phyloP scores from a whole-genome alignment of 92 coral and sea anemone species.

The Hydrozoanthus gracilis region DNA sequence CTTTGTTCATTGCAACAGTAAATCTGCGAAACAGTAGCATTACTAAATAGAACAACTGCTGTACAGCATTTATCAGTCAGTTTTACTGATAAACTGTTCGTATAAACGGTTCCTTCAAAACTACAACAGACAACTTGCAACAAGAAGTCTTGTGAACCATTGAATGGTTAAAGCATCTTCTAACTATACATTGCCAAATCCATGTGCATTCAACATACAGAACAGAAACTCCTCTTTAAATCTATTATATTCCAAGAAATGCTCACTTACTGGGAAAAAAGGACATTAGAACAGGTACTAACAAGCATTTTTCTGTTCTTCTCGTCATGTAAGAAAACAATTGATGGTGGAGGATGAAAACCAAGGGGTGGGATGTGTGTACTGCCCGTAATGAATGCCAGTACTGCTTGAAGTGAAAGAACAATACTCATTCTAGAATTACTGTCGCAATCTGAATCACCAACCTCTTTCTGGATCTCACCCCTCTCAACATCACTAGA shows the following conservation, averaged over 20 bases:
- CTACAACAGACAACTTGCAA: slow-evolving; percentile 36
- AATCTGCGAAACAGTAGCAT: slow-evolving; percentile 26
- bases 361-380: slow-evolving; percentile 57
- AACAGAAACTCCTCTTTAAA: slow-evolving; percentile 43
- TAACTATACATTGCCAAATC: slow-evolving; percentile 34
- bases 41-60: slow-evolving; percentile 27
- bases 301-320: slow-evolving; percentile 41
- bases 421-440: slow-evolving; percentile 30
- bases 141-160: slow-evolving; percentile 28
- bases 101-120: slow-evolving; percentile 5
- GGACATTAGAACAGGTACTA: slow-evolving; percentile 39
- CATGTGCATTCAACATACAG: slow-evolving; percentile 43
- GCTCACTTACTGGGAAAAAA: slow-evolving; percentile 43
- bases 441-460: slow-evolving; percentile 19
- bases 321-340: slow-evolving; percentile 35
- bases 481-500: slow-evolving; percentile 66
- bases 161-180: slow-evolving; percentile 38
- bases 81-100: slow-evolving; percentile 26
- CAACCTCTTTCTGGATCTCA: slow-evolving; percentile 33
- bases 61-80: slow-evolving; percentile 17
- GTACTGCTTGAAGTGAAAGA: slow-evolving; percentile 49
- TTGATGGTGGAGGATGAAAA: slow-evolving; percentile 50
- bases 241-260: slow-evolving; percentile 37
- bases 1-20: slow-evolving; percentile 27
- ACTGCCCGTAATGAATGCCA: slow-evolving; percentile 45